Evolutionary conservation across 2,888 invertebrate species (phyloP).

Genomic region (Drosophila ezoana): DNA sequence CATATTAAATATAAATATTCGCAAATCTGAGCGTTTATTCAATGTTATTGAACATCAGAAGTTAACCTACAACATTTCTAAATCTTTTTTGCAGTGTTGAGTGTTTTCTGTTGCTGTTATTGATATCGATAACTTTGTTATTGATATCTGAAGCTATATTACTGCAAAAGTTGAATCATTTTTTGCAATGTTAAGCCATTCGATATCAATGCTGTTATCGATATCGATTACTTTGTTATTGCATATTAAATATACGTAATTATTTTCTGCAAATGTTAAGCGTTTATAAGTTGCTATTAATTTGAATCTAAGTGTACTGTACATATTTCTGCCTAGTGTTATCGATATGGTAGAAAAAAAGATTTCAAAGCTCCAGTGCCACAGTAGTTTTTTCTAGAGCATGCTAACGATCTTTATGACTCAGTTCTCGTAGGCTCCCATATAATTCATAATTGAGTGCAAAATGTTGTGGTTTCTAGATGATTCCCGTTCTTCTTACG

Average conservation of each 20-base stretch:
- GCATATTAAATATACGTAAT: no score
- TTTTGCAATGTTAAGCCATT: neutral
- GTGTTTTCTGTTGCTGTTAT: neutral
- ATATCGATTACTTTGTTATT: neutral
- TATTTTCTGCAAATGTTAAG: no score
- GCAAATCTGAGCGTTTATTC: no score
- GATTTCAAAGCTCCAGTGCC: neutral
- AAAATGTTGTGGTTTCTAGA: neutral
- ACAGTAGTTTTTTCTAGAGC: neutral
- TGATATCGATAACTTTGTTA: no score
- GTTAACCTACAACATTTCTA: no score
- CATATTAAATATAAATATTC: no score
- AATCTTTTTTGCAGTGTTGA: neutral
- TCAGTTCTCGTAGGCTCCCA: neutral
- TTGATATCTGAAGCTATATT: no score
- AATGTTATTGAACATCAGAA: no score
- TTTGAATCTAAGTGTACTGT: no score
- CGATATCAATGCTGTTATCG: neutral
- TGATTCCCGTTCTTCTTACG: constrained; percentile 5
- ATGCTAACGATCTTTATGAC: neutral
- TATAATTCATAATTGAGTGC: neutral
- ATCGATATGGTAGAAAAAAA: neutral
- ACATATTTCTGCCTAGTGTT: neutral
- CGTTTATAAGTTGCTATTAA: no score
- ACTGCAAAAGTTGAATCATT: neutral